Percentiles rank a stretch among this genome's conserved stretches.
Conservation (phyloP, 2,797 vertebrate genomes). For the Luscinia luscinia region DNA sequence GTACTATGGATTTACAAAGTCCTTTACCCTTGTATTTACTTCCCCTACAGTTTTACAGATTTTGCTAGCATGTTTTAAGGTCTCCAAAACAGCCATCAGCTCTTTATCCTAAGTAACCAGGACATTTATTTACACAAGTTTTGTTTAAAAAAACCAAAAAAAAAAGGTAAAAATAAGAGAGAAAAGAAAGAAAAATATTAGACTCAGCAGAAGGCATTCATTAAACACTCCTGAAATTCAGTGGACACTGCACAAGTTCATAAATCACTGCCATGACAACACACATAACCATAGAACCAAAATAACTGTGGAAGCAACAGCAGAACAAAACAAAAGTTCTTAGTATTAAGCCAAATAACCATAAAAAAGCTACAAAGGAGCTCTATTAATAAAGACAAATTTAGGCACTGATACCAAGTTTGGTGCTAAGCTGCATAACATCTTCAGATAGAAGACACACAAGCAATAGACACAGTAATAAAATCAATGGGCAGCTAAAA, state of each 20-base stretch:
- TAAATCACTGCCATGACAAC: constrained; percentile 17
- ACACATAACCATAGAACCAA: background rate
- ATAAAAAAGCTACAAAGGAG: background rate
- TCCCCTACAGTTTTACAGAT: background rate
- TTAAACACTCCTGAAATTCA: background rate
- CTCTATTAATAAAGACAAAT: background rate
- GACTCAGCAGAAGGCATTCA: background rate
- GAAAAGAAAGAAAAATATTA: background rate
- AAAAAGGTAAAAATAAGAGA: too few relatives aligned
- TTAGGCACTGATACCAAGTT: background rate
- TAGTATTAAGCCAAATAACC: background rate
- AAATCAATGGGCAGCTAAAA: background rate
- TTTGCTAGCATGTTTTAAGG: background rate
- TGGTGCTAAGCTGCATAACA: background rate
- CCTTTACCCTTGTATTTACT: background rate
- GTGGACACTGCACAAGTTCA: background rate
- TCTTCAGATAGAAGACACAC: background rate
- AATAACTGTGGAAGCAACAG: background rate
- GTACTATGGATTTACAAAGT: background rate
- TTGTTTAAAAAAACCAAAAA: background rate
- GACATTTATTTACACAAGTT: background rate
- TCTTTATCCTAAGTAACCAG: background rate
- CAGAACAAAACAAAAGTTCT: background rate
- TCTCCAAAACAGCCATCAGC: background rate
- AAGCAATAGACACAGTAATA: background rate